Percentiles rank a stretch among this genome's conserved stretches.
These are phyloP conservation scores for Podarcis cretensis DNA, from an alignment of 2,113 vertebrate species.

Conservation along the genomic window DNA sequence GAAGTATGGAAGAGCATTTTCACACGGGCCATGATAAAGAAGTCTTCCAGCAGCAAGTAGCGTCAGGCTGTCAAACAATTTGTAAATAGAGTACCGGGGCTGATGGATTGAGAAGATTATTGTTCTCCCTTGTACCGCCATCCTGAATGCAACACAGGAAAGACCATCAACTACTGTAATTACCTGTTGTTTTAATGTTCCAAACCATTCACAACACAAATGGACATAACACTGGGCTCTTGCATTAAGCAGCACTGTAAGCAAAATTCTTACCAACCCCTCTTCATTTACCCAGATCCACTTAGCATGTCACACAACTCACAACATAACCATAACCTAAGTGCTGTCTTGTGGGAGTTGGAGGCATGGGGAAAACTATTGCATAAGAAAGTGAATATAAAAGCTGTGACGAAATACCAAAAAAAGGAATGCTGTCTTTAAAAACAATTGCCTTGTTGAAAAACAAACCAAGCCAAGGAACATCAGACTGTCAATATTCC, in stretches of 20 bases:
- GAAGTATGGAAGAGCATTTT: constrained; percentile 74
- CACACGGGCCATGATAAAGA: constrained; percentile 76
- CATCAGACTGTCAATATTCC: neutral
- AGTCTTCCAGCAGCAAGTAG: constrained; percentile 76
- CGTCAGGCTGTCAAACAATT: constrained; percentile 78
- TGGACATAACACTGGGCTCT: neutral
- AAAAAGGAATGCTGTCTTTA: neutral
- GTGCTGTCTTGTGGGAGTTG: neutral
- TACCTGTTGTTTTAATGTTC: neutral
- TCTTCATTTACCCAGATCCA: neutral
- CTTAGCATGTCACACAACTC: neutral
- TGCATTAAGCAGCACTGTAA: neutral
- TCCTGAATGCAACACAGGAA: constrained; percentile 63
- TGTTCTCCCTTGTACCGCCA: constrained; percentile 73
- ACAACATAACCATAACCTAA: neutral
- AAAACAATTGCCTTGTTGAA: neutral
- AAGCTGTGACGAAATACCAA: neutral
- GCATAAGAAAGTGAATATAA: neutral
- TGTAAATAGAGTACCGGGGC: constrained; percentile 80
- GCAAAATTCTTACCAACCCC: neutral
- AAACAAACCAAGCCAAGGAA: neutral
- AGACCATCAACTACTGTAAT: neutral
- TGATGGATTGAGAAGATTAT: constrained; percentile 83
- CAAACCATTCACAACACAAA: rapidly evolving
- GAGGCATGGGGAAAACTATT: neutral